phyloP scores from a whole-genome alignment of 2,113 vertebrate species.

The Cryptomyrus ogoouensis region DNA sequence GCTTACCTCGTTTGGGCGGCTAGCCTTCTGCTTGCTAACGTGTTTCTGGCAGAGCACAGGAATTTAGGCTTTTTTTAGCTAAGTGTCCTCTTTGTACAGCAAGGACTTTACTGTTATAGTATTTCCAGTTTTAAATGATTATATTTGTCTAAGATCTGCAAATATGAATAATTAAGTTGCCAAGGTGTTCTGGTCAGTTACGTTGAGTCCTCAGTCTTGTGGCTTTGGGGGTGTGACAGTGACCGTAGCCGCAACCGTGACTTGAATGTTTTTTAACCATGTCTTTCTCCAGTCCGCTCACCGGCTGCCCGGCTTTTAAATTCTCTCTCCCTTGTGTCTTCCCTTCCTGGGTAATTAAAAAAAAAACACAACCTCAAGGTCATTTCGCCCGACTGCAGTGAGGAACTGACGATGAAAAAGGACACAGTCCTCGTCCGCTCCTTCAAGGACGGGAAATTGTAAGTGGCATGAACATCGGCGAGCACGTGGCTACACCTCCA shows the following conservation, averaged over 20 bases:
- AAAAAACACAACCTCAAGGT: constrained; percentile 64
- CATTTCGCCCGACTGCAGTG: constrained; percentile 92
- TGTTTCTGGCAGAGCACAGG: not conserved
- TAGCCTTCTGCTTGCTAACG: not conserved
- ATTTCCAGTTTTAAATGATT: not conserved
- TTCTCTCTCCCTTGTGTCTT: constrained; percentile 24
- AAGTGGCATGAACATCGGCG: constrained; percentile 54
- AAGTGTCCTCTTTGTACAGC: not conserved
- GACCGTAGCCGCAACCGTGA: not conserved
- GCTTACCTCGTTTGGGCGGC: not conserved
- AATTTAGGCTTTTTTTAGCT: not conserved
- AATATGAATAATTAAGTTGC: not conserved
- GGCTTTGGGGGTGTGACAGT: not conserved
- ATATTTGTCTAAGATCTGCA: not conserved
- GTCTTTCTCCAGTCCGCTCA: not conserved
- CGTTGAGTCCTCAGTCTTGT: not conserved
- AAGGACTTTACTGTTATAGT: not conserved
- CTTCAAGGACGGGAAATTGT: constrained; percentile 99
- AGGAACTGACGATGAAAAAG: constrained; percentile 89
- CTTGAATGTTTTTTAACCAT: not conserved
- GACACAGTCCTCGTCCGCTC: constrained; percentile 93
- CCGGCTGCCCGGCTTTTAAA: not conserved
- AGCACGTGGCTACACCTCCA: not conserved
- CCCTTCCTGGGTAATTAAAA: constrained; percentile 28
- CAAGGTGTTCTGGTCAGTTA: not conserved